Evolutionary conservation across 2,888 invertebrate genomes (phyloP), one percentile per base, ranked within the genome.

Genomic region (Crocallis elinguaria): DNA sequence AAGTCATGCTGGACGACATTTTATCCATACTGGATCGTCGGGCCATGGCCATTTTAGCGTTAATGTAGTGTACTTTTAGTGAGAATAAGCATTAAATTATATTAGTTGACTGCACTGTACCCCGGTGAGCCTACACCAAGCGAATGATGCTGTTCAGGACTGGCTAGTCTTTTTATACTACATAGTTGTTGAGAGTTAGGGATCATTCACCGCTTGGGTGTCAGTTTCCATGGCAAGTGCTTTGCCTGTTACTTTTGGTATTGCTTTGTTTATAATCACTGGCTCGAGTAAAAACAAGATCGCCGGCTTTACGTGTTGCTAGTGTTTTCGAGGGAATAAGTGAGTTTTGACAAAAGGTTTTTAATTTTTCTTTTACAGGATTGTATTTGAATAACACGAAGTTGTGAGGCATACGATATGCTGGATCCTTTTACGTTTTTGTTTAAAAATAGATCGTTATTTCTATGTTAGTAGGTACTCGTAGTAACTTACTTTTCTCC

Each of bases 1-100:
- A 92, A 44, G 88, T 92, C 89, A 88, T 92, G 76, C 88, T 91
- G 52, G 86, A 87, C 66, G 92, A 90, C 92, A 91, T 91, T 64
- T 89, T 86, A 78, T 92, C 92, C 85, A 89, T 88, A 67, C 86
- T 88, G 62, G 89, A 86, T 71, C 86, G 79, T 69, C 85, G 77
- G 53, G 85, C 86, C 82, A 85, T 84, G 67, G 86, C 77, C 85
- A 86, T 86, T 55, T 75, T 82, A 69, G 67, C 64, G 68, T 64
- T 66, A 50, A 67, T 61, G 58, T 61, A 68, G 52, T 66, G 64
- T n/a, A n/a, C n/a, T n/a, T 44, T 19, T 30, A 1, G 16, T 17
- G 58, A 66, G 59, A 45, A 54, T 46, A 35, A 59, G 62, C 49
- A 62, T 62, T n/a, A n/a, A n/a, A n/a, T n/a, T 54, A 50, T 66